Evolutionary conservation across 1,140 invertebrate species (phyloP).

Genomic region (Nasonia vitripennis): DNA sequence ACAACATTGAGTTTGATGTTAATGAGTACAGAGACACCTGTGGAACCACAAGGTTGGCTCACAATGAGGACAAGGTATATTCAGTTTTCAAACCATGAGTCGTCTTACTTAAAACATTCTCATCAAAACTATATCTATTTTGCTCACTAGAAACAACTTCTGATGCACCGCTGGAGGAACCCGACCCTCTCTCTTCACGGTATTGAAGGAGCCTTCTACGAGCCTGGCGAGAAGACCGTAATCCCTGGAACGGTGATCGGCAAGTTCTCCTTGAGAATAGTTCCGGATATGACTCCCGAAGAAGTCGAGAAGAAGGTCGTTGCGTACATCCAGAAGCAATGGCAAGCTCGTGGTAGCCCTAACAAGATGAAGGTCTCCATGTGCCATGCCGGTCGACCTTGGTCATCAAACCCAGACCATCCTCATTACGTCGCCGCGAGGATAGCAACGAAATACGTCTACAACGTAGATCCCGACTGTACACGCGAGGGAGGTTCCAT

Average conservation of each 20-base stretch:
- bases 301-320: slow-evolving; percentile 85
- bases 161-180: slow-evolving; percentile 95
- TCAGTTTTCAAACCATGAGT: slow-evolving; percentile 42
- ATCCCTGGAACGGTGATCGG: slow-evolving; percentile 96
- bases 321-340: slow-evolving; percentile 83
- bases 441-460: slow-evolving; percentile 91
- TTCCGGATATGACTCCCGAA: slow-evolving; percentile 91
- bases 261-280: slow-evolving; percentile 96
- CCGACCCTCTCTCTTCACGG: slow-evolving; percentile 94
- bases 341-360: slow-evolving; percentile 84
- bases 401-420: slow-evolving; percentile 94
- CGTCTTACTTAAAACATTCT: slow-evolving; percentile 31
- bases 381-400: slow-evolving; percentile 88
- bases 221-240: slow-evolving; percentile 94
- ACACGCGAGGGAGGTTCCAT: slow-evolving; percentile 97
- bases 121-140: slow-evolving; percentile 38
- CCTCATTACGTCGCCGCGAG: slow-evolving; percentile 93
- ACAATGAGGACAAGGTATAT: slow-evolving; percentile 84
- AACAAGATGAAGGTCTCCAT: slow-evolving; percentile 90
- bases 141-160: slow-evolving; percentile 76
- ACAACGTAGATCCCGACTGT: slow-evolving; percentile 94
- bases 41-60: slow-evolving; percentile 82
- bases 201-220: slow-evolving; percentile 94
- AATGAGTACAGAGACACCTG: slow-evolving; percentile 84
- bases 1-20: slow-evolving; percentile 93